These are phyloP conservation scores for Manduca sexta DNA, from an alignment of 1,140 invertebrate species.

Conservation along the genomic window DNA sequence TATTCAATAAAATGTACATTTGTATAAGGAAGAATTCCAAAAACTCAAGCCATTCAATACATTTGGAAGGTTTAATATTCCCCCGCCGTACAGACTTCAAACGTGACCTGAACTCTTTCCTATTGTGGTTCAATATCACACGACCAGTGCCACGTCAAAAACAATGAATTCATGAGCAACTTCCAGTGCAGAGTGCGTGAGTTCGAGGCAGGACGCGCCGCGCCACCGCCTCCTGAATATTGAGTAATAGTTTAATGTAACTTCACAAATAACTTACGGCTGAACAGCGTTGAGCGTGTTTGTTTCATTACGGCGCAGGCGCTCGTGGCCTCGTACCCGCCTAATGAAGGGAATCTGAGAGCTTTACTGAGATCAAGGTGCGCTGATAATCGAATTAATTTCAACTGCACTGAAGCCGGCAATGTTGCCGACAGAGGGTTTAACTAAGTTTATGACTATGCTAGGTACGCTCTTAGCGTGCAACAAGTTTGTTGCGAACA, in stretches of 20 bases:
- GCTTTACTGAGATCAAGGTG: constrained; percentile 60
- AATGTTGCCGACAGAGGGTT: constrained; percentile 56
- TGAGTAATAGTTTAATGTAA: constrained; percentile 41
- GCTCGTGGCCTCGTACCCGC: constrained; percentile 12
- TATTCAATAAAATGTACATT: constrained; percentile 43
- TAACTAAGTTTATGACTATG: constrained; percentile 69
- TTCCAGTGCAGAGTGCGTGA: constrained; percentile 47
- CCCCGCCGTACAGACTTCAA: constrained; percentile 37
- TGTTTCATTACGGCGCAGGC: constrained; percentile 25
- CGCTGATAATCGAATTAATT: constrained; percentile 69
- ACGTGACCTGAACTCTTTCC: constrained; percentile 68
- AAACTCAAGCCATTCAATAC: constrained; percentile 63
- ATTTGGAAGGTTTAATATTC: constrained; percentile 57
- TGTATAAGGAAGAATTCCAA: constrained; percentile 57
- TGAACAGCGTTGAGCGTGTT: constrained; percentile 16
- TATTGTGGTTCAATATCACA: constrained; percentile 64
- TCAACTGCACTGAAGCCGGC: constrained; percentile 50
- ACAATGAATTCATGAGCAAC: constrained; percentile 69
- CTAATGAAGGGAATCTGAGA: constrained; percentile 56
- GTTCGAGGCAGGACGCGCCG: constrained; percentile 13
- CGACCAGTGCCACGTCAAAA: constrained; percentile 61
- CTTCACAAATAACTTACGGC: not conserved
- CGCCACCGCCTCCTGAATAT: constrained; percentile 39
- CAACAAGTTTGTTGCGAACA: constrained; percentile 66
- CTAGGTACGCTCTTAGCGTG: constrained; percentile 53